phyloP scores from a whole-genome alignment of 2,888 invertebrate genomes.

The Tipula lateralis region DNA sequence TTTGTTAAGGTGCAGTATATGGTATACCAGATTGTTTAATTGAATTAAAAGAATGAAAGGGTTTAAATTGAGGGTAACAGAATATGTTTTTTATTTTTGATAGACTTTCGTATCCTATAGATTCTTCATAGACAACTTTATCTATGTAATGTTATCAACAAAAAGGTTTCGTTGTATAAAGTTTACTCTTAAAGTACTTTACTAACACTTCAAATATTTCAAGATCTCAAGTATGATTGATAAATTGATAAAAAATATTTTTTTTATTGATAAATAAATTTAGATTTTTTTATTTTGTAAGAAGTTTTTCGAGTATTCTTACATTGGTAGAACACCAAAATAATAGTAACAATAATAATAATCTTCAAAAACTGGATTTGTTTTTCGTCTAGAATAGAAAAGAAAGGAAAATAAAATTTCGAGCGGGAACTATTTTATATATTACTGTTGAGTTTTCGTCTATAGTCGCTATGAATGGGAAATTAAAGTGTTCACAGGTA shows the following conservation, averaged over 20 bases:
- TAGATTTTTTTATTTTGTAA: background rate
- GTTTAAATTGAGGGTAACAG: too few relatives aligned
- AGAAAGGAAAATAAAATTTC: background rate
- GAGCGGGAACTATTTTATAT: background rate
- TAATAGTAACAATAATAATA: too few relatives aligned
- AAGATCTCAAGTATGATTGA: background rate
- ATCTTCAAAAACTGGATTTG: too few relatives aligned
- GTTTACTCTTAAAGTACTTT: background rate
- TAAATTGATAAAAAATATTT: background rate
- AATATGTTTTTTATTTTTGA: too few relatives aligned
- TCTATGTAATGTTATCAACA: too few relatives aligned
- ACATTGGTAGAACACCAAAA: background rate
- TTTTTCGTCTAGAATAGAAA: background rate
- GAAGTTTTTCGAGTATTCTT: background rate
- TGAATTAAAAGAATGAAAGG: too few relatives aligned
- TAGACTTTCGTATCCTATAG: too few relatives aligned
- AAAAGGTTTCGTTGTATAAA: too few relatives aligned
- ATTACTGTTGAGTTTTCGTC: background rate
- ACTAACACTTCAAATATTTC: background rate
- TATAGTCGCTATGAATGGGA: background rate
- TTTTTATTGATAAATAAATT: background rate
- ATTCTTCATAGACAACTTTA: too few relatives aligned
- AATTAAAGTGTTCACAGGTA: background rate
- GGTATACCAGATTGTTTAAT: too few relatives aligned
- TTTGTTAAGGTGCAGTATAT: too few relatives aligned